Percentiles rank a stretch among this genome's conserved stretches.
Conservation (phyloP, 2,888 invertebrate species). For the Rhimphoctona megacephalus region DNA sequence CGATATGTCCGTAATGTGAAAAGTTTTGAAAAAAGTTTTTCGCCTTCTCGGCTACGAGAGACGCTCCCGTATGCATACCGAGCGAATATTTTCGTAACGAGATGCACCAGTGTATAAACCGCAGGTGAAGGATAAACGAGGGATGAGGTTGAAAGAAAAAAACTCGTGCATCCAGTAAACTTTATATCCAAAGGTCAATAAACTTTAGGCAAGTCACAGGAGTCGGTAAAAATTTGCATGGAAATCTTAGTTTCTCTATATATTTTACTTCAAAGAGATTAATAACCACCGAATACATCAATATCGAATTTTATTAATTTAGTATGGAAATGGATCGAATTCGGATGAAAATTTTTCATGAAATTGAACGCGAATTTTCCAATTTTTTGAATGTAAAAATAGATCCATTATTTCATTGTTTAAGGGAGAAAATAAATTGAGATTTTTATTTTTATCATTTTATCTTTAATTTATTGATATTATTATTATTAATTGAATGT, state of each 20-base stretch:
- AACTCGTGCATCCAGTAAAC: conserved; percentile 16
- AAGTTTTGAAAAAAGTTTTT: conserved; percentile 53
- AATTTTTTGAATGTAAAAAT: too few relatives aligned
- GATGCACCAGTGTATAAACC: conserved; percentile 50
- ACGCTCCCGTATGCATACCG: conserved; percentile 52
- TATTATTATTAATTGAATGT: too few relatives aligned
- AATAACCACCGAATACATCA: not conserved
- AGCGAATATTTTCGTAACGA: conserved; percentile 61
- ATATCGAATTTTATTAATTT: not conserved
- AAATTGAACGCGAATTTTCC: too few relatives aligned
- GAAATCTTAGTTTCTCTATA: not conserved
- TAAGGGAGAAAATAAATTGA: too few relatives aligned
- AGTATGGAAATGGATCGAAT: not conserved
- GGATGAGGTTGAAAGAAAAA: conserved; percentile 8
- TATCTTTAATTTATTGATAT: too few relatives aligned
- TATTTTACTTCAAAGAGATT: conserved; percentile 4
- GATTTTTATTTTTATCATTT: not conserved
- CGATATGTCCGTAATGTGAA: conserved; percentile 31
- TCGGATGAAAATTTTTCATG: not conserved
- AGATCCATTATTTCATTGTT: too few relatives aligned
- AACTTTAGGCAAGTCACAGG: conserved; percentile 30
- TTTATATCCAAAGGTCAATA: conserved; percentile 56
- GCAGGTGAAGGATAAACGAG: not conserved
- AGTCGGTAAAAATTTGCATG: conserved; percentile 25
- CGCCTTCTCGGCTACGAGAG: conserved; percentile 19